Base-by-base conservation (phyloP, 2,113 vertebrate species). In the Leptodactylus fuscus region DNA sequence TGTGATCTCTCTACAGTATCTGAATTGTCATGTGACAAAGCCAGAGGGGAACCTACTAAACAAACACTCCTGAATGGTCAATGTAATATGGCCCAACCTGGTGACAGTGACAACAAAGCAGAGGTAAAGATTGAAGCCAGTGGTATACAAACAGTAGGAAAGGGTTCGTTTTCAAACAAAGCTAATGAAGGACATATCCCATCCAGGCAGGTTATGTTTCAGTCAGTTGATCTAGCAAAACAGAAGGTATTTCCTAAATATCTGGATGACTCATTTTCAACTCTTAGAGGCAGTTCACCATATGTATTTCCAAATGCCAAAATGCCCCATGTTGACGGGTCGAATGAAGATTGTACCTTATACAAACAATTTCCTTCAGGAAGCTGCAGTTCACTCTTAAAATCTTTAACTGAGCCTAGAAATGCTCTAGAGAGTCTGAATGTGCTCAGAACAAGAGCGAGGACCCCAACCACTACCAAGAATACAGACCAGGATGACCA, bases 341-440 rank as follows among this genome's bases (percentile, higher is more conserved):
- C 5, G 36, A 29, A n/a, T 13, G 34, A 69, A 44, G 32, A 85
- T 8, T 24, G 20, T 62, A 22, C 73, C 24, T 89, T 85, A 70
- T 87, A 85, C 73, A 58, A 48, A 34, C 51, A 88, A 77, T 77
- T 88, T 20, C 41, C 24, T 34, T 36, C 89, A 81, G 79, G 67
- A 88, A 90, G 89, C 32, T 58, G 65, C n/a, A 88, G 94, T 0
- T 84, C 87, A 13, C 87, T 94, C 16, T 46, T 95, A 60, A 89
- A 89, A 83, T 91, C 91, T 83, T 77, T 94, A 81, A 89, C 91
- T 55, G 88, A 92, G 65, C 91, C 92, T 8, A 91, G 85, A 73
- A 93, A 91, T 36, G 92, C 93, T 41, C 87, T 95, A 88, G 93
- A 93, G 87, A 93, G 91, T 76, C 88, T 95, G 87, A 93, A 92